Conservation (phyloP, 64 coral and sea anemone genomes). For the Montipora capricornis region DNA sequence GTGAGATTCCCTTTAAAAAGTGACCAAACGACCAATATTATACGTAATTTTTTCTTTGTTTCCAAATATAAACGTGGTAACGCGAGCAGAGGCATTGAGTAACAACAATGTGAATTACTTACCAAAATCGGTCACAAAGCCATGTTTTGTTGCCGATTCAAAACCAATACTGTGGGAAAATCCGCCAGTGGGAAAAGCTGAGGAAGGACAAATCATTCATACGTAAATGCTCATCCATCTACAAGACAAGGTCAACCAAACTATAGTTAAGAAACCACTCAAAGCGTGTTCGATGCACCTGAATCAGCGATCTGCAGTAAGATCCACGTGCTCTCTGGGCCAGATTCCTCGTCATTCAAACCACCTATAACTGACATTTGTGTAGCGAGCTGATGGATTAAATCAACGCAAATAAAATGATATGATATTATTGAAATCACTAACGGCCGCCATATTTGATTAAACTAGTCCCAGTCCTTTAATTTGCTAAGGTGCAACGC, state of each 20-base stretch:
- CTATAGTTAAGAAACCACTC: too few species aligned
- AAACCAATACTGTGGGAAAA: slow-evolving; percentile 80
- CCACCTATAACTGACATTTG: neutral
- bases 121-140: slow-evolving; percentile 68
- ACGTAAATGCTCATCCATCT: too few species aligned
- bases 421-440: neutral
- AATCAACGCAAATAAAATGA: neutral
- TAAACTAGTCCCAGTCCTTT: neutral
- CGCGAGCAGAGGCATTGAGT: too few species aligned
- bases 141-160: slow-evolving; percentile 79
- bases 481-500: too few species aligned
- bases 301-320: slow-evolving; percentile 78
- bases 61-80: too few species aligned
- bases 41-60: too few species aligned
- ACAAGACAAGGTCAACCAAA: too few species aligned
- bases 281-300: slow-evolving; percentile 15
- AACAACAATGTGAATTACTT: neutral
- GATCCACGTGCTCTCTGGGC: slow-evolving; percentile 24
- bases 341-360: neutral
- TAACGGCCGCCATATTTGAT: slow-evolving; percentile 7
- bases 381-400: neutral
- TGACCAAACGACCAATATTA: too few species aligned
- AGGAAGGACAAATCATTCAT: neutral
- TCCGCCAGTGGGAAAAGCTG: slow-evolving; percentile 74
- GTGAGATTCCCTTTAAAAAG: too few species aligned